Conservation (phyloP, 2,113 vertebrate genomes). For the Clarias magur region DNA sequence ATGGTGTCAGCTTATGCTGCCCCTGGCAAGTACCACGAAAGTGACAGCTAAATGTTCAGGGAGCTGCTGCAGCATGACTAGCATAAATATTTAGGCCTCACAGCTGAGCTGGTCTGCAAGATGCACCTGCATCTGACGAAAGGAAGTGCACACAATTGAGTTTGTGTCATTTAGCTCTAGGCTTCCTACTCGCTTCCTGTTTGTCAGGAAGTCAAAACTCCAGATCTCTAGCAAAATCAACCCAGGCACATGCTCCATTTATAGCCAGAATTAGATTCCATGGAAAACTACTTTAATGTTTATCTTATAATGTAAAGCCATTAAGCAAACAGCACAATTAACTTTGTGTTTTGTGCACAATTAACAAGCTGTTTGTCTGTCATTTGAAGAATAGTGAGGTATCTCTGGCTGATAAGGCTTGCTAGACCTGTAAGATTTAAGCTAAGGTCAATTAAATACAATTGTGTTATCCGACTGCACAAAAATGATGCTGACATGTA, state of each 20-base stretch:
- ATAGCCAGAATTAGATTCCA: background rate
- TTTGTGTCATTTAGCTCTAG: constrained; percentile 37
- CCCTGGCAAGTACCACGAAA: background rate
- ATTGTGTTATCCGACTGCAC: background rate
- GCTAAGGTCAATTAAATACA: background rate
- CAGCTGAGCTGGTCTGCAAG: constrained; percentile 3
- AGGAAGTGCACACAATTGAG: constrained; percentile 47
- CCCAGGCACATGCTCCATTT: background rate
- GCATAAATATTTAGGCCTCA: background rate
- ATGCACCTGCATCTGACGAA: constrained; percentile 39
- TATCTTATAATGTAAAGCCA: background rate
- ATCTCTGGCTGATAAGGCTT: background rate
- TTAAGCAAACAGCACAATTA: constrained; percentile 12
- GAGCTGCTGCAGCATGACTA: background rate
- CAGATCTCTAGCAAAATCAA: background rate
- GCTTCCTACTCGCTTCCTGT: constrained; percentile 45
- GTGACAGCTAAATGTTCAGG: background rate
- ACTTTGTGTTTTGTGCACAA: too few relatives aligned
- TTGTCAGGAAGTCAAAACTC: constrained; percentile 32
- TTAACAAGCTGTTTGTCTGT: constrained; percentile 25
- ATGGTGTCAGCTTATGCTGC: background rate
- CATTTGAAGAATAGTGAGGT: constrained; percentile 7
- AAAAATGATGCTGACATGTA: background rate
- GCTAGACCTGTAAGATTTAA: background rate
- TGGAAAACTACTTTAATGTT: background rate